Percentiles rank a stretch among this genome's conserved stretches.
Evolutionary conservation across 2,888 invertebrate genomes (phyloP).

Genomic region (Apantesis nais): DNA sequence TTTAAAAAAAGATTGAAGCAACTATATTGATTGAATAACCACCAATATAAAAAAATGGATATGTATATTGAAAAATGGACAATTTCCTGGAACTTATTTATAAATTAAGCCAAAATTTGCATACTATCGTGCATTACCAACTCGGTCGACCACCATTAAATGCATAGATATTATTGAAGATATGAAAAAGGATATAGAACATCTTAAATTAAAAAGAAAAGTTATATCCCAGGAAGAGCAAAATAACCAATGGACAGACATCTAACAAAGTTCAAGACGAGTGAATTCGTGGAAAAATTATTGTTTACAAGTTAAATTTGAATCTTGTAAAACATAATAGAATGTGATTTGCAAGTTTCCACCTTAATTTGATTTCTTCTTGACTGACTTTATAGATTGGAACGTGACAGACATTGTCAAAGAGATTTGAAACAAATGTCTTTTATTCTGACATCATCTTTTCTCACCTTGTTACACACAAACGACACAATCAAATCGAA

Average conservation of each 20-base stretch:
- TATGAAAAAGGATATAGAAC: neutral
- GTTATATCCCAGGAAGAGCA: neutral
- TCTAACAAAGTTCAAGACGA: neutral
- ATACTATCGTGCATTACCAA: neutral
- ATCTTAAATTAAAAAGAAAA: neutral
- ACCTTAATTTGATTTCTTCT: neutral
- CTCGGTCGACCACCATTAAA: neutral
- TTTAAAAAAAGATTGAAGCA: too few species aligned
- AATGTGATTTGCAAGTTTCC: neutral
- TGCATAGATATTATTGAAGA: neutral
- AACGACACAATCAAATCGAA: neutral
- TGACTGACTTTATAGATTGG: neutral
- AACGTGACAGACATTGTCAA: constrained; percentile 1
- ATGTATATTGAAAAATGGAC: too few species aligned
- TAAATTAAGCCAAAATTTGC: too few species aligned
- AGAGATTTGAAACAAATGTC: neutral
- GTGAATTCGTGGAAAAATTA: neutral
- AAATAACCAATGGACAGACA: neutral
- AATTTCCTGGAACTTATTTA: too few species aligned
- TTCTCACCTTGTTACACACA: constrained; percentile 1
- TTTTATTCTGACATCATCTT: neutral
- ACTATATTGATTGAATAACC: too few species aligned
- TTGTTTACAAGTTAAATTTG: neutral
- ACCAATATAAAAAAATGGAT: too few species aligned
- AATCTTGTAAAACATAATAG: neutral